Conservation (phyloP, 2,888 invertebrate species). For the Mythimna pallens region DNA sequence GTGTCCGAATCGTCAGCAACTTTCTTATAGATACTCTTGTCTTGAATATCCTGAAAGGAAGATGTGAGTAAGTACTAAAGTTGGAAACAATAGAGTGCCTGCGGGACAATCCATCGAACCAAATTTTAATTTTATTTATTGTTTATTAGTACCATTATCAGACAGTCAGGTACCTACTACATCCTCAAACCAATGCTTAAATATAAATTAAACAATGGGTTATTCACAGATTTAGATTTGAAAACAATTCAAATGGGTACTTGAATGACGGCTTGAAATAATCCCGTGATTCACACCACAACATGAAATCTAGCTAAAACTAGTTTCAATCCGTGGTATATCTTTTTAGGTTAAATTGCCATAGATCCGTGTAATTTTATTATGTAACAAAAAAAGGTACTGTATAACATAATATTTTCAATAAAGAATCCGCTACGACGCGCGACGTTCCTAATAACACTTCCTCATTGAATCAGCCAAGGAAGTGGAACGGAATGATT, state of each 20-base stretch:
- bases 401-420: constrained; percentile 11
- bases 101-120: neutral
- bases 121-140: neutral
- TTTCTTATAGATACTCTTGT: neutral
- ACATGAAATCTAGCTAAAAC: neutral
- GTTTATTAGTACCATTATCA: neutral
- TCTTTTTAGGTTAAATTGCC: neutral
- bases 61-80: neutral
- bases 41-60: constrained; percentile 2
- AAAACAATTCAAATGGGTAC: neutral
- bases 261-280: neutral
- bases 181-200: too few species aligned
- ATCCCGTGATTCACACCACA: neutral
- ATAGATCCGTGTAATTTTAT: neutral
- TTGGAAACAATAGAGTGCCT: constrained; percentile 10
- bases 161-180: neutral
- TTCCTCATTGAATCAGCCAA: constrained; percentile 55
- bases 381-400: too few species aligned
- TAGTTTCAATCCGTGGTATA: neutral
- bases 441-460: constrained; percentile 40
- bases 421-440: neutral
- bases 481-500: constrained; percentile 65
- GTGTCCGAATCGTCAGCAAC: too few species aligned
- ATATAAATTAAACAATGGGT: neutral
- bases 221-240: neutral